These are phyloP conservation scores for Mirza zaza DNA, from an alignment of 2,113 vertebrate genomes.

Conservation along the genomic window DNA sequence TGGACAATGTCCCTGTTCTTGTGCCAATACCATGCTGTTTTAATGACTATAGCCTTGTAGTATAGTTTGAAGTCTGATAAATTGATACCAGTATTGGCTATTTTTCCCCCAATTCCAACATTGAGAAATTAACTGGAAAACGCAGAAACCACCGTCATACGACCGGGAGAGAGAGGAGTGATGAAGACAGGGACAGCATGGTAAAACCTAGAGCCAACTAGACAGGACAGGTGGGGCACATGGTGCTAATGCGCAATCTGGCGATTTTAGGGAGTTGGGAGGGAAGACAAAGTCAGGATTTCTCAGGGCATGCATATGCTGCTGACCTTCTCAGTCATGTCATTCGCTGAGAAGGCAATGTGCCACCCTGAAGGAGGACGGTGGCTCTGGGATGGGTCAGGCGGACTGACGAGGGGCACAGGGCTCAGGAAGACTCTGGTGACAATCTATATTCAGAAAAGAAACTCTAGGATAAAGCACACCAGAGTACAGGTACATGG, in stretches of 20 bases:
- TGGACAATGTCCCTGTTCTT: no score
- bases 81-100: no score
- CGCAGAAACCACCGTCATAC: background rate
- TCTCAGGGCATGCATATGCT: background rate
- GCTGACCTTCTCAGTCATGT: background rate
- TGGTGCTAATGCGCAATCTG: background rate
- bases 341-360: background rate
- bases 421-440: background rate
- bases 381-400: background rate
- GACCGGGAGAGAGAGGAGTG: background rate
- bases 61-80: no score
- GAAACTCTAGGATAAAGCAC: background rate
- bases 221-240: background rate
- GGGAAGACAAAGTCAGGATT: background rate
- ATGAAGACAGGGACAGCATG: background rate
- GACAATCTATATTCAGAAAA: slow-evolving; percentile 4
- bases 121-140: slow-evolving; percentile 19
- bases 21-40: no score
- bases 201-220: background rate
- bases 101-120: background rate
- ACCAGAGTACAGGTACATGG: background rate
- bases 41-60: no score
- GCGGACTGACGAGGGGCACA: background rate
- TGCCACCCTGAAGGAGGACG: background rate
- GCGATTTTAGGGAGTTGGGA: background rate